Evolutionary conservation across 2,888 invertebrate species (phyloP).

Genomic region (Lamellibrachia satsuma): DNA sequence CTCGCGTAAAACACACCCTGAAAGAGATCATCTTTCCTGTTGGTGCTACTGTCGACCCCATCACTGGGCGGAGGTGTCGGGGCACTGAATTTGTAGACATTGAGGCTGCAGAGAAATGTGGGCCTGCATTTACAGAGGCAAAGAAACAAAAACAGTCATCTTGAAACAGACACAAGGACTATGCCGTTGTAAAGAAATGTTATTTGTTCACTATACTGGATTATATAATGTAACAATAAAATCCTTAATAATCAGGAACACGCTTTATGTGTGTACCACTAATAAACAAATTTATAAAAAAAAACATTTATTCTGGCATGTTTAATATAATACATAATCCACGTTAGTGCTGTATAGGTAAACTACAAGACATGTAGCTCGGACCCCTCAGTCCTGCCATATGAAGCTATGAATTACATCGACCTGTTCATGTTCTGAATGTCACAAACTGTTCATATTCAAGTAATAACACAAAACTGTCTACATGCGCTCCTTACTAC

Average conservation of each 20-base stretch:
- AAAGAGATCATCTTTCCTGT: constrained; percentile 49
- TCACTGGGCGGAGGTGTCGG: constrained; percentile 53
- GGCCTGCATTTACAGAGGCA: not conserved
- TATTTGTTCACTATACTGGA: not conserved
- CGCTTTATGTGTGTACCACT: not conserved
- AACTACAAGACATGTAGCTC: no score
- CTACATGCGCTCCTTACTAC: no score
- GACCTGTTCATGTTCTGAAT: no score
- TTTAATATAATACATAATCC: not conserved
- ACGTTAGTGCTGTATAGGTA: not conserved
- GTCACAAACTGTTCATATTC: no score
- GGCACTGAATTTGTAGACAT: constrained; percentile 52
- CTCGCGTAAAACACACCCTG: constrained; percentile 46
- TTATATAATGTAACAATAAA: not conserved
- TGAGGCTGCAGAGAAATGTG: constrained; percentile 17
- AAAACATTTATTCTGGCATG: not conserved
- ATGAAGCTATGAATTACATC: no score
- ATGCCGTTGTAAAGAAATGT: not conserved
- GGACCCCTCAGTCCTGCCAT: no score
- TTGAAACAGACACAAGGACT: not conserved
- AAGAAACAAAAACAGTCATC: not conserved
- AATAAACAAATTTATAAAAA: not conserved
- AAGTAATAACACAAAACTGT: no score
- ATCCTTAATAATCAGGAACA: not conserved
- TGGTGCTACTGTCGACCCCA: constrained; percentile 54